A percentile compares a stretch with the other conserved stretches of the same genome.
Evolutionary conservation across 2,113 vertebrate genomes (phyloP).

Genomic region (Ciconia stormi): DNA sequence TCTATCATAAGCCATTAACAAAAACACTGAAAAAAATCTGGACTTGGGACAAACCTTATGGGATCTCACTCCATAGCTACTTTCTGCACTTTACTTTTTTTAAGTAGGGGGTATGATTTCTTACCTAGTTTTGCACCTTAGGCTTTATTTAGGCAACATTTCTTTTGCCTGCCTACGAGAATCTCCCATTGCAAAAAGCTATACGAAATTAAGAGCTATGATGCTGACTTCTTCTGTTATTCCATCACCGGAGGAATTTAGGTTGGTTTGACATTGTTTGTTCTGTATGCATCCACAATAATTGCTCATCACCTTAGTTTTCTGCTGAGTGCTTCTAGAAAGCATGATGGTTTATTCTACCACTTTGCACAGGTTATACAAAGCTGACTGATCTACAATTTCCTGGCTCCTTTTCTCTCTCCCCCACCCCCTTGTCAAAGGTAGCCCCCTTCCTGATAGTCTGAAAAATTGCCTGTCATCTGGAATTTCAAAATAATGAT

Average conservation of each 20-base stretch:
- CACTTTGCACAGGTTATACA: background rate
- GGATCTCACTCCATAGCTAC: background rate
- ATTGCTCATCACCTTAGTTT: background rate
- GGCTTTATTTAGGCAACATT: background rate
- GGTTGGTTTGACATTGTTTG: background rate
- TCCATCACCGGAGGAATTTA: background rate
- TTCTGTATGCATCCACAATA: background rate
- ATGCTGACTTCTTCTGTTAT: background rate
- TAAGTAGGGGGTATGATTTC: background rate
- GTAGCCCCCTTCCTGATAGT: background rate
- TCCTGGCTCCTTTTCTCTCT: background rate
- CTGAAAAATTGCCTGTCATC: background rate
- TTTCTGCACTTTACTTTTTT: background rate
- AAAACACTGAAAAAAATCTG: background rate
- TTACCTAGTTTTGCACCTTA: background rate
- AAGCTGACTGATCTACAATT: background rate
- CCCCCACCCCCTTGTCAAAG: background rate
- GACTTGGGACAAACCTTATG: background rate
- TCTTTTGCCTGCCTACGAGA: background rate
- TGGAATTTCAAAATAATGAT: background rate
- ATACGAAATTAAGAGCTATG: background rate
- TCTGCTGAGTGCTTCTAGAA: background rate
- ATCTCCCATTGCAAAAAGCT: background rate
- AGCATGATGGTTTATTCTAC: background rate
- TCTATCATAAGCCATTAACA: background rate